Conservation (phyloP, 2,888 invertebrate species). For the Rotaria macrura region DNA sequence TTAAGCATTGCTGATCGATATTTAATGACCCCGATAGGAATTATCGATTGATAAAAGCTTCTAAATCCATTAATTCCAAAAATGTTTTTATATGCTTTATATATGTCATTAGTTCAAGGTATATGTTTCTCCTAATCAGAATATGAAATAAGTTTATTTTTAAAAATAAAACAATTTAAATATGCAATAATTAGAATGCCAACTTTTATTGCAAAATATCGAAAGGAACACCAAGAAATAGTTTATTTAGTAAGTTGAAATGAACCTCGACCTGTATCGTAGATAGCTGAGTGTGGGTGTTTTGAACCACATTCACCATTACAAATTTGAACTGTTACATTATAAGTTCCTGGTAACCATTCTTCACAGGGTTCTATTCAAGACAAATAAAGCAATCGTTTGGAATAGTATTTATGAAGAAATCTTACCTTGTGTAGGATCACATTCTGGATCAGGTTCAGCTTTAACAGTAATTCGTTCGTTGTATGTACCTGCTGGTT, state of each 20-base stretch:
- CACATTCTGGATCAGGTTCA: conserved; percentile 41
- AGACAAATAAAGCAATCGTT: background rate
- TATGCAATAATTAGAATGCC: background rate
- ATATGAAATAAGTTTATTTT: background rate
- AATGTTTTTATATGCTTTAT: no score
- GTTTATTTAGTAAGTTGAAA: conserved; percentile 35
- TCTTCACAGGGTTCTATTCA: conserved; percentile 38
- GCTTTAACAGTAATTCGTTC: conserved; percentile 39
- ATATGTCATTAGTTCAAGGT: no score
- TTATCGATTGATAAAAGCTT: no score
- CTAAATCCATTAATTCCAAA: no score
- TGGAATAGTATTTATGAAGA: background rate
- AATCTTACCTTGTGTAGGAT: conserved; percentile 39
- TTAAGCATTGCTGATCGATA: no score
- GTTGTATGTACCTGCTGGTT: conserved; percentile 39
- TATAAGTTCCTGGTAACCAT: conserved; percentile 43
- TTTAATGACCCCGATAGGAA: no score
- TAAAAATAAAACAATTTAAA: background rate
- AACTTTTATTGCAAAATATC: background rate
- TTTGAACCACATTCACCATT: conserved; percentile 44
- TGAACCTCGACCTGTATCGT: conserved; percentile 37
- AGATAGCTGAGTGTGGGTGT: conserved; percentile 42
- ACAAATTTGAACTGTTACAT: conserved; percentile 41
- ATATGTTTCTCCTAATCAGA: background rate
- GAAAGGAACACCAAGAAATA: background rate